Evolutionary conservation across 2,113 vertebrate species (phyloP).

Genomic region (Callaeas wilsoni): DNA sequence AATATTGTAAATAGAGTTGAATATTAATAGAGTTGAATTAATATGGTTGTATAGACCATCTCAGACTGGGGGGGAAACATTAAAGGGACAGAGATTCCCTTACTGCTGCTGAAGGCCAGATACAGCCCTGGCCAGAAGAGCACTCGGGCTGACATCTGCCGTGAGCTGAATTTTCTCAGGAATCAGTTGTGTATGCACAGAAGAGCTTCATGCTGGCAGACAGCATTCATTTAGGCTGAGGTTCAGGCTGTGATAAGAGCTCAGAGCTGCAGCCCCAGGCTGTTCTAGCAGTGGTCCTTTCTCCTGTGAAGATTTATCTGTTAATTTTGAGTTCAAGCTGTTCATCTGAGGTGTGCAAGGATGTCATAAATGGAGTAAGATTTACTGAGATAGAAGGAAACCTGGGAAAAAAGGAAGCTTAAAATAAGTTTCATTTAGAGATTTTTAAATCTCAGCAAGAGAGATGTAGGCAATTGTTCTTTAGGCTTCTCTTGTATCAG

Average conservation of each 20-base stretch:
- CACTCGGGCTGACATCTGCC: not conserved
- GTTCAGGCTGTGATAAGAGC: not conserved
- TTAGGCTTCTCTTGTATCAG: not conserved
- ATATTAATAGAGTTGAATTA: not conserved
- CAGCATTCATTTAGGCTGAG: not conserved
- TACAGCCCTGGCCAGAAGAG: not conserved
- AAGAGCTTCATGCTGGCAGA: not conserved
- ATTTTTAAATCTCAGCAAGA: not conserved
- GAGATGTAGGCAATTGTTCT: not conserved
- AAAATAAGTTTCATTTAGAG: not conserved
- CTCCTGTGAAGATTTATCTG: not conserved
- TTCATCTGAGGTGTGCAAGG: not conserved
- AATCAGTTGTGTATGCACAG: not conserved
- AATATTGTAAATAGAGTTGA: not conserved
- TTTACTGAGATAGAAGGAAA: not conserved
- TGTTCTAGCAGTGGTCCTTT: not conserved
- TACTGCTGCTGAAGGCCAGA: not conserved
- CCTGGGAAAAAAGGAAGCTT: not conserved
- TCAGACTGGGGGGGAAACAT: not conserved
- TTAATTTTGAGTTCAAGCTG: not conserved
- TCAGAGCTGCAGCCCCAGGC: not conserved
- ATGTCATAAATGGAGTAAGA: not conserved
- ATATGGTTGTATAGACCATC: not conserved
- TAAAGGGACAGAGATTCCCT: not conserved
- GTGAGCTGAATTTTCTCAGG: not conserved